Evolutionary conservation across 2,797 vertebrate genomes (phyloP).

Genomic region (Tachyglossus aculeatus): DNA sequence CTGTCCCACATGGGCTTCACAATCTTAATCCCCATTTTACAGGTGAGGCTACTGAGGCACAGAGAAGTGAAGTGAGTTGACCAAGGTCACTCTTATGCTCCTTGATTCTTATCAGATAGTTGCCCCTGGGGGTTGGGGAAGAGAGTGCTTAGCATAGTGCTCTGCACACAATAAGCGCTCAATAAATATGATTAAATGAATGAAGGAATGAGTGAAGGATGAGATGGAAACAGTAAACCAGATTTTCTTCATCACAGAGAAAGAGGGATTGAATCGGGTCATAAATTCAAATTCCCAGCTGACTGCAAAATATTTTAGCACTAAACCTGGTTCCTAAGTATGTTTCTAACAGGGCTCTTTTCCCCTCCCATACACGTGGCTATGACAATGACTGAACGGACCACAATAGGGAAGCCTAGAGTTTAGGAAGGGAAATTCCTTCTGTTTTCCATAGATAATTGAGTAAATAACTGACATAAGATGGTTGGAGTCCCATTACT

Average conservation of each 20-base stretch:
- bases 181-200: no score
- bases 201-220: not conserved
- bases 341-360: not conserved
- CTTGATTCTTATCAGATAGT: no score
- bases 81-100: no score
- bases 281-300: not conserved
- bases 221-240: not conserved
- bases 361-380: not conserved
- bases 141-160: no score
- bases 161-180: no score
- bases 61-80: no score
- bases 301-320: not conserved
- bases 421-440: slow-evolving; percentile 19
- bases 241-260: not conserved
- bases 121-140: no score
- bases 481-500: slow-evolving; percentile 43
- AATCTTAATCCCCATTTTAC: no score
- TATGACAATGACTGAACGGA: fast-evolving
- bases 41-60: no score
- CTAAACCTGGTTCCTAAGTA: not conserved
- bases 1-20: no score
- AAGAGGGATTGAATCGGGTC: not conserved
- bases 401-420: not conserved
- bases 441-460: slow-evolving; percentile 17
- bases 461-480: slow-evolving; percentile 66